Evolutionary conservation across 2,113 vertebrate species (phyloP).

Genomic region (Turdus rufiventris): DNA sequence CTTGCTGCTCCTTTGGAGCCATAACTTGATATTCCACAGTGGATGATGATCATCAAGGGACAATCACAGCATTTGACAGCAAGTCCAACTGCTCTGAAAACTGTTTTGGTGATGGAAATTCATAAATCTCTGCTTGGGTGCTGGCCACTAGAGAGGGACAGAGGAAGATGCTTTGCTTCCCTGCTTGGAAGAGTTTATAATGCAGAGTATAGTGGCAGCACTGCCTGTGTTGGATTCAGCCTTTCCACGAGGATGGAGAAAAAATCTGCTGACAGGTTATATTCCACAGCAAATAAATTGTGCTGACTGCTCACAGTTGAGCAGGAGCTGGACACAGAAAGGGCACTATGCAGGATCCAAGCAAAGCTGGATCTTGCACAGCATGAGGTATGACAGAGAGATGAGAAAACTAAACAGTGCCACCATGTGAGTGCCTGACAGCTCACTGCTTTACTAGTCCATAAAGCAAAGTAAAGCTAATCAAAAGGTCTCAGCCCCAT

Average conservation of each 20-base stretch:
- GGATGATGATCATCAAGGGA: not conserved
- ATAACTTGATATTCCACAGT: not conserved
- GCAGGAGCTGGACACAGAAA: not conserved
- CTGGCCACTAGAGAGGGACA: not conserved
- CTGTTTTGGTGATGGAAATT: not conserved
- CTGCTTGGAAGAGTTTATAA: not conserved
- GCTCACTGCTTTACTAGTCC: not conserved
- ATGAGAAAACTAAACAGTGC: not conserved
- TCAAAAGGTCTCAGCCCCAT: not conserved
- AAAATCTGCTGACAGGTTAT: not conserved
- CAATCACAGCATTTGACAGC: not conserved
- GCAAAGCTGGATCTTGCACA: not conserved
- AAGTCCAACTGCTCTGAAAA: not conserved
- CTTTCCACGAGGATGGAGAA: not conserved
- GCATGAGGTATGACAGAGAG: accelerated
- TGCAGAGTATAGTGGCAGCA: not conserved
- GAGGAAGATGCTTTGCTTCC: not conserved
- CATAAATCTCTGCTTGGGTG: not conserved
- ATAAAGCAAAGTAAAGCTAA: not conserved
- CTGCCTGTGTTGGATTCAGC: not conserved
- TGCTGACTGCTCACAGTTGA: not conserved
- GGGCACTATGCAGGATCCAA: not conserved
- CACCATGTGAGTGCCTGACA: not conserved
- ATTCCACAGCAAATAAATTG: not conserved
- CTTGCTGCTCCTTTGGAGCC: not conserved